Evolutionary conservation across 2,113 vertebrate genomes (phyloP).

Genomic region (Alligator sinensis): DNA sequence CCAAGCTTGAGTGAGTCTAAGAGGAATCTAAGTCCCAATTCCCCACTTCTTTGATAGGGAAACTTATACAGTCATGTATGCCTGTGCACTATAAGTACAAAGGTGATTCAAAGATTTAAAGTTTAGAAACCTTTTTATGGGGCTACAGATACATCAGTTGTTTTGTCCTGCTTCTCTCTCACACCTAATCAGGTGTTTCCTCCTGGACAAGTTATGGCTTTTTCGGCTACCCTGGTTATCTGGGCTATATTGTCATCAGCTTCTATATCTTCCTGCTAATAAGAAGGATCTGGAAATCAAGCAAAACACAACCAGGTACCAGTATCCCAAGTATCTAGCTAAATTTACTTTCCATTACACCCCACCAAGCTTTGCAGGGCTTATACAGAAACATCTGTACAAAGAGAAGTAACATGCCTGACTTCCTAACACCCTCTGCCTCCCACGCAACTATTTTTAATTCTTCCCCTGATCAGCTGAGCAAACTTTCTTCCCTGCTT

Average conservation of each 20-base stretch:
- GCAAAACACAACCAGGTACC: not conserved
- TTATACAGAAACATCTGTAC: not conserved
- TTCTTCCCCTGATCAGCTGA: not conserved
- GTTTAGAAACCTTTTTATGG: not conserved
- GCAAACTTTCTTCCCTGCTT: not conserved
- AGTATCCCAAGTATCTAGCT: not conserved
- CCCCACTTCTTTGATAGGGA: too few species aligned
- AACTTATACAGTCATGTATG: not conserved
- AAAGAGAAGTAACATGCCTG: not conserved
- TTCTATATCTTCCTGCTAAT: not conserved
- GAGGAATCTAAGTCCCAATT: too few species aligned
- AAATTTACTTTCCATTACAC: not conserved
- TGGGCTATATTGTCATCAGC: not conserved
- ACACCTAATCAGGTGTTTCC: not conserved
- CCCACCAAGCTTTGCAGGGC: not conserved
- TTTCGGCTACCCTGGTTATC: not conserved
- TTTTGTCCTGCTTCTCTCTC: not conserved
- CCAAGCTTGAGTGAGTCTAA: too few species aligned
- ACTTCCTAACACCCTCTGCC: not conserved
- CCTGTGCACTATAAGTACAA: not conserved
- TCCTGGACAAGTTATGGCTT: not conserved
- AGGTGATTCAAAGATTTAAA: not conserved
- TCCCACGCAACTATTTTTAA: not conserved
- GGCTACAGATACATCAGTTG: not conserved
- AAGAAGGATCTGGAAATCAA: not conserved